Evolutionary conservation across 2,797 vertebrate species (phyloP).

Genomic region (Gobio occitaniae): DNA sequence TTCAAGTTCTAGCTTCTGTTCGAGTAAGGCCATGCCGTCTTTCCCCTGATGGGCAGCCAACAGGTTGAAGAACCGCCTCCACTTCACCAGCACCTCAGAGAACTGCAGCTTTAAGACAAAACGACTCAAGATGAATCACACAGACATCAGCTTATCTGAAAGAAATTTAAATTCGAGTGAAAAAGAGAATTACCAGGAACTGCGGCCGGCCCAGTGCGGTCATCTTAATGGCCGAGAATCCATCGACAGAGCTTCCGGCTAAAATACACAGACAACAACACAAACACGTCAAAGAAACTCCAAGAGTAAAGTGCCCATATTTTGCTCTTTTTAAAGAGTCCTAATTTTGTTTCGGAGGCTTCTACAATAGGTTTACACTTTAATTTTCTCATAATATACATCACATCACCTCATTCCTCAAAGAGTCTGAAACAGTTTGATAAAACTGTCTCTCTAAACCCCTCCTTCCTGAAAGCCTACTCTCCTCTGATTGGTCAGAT

Average conservation of each 20-base stretch:
- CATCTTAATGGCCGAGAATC: slow-evolving; percentile 94
- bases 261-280: slow-evolving; percentile 36
- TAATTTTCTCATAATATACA: not conserved
- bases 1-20: slow-evolving; percentile 86
- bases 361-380: not conserved
- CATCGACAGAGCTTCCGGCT: slow-evolving; percentile 87
- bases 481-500: not conserved
- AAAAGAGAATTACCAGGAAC: slow-evolving; percentile 87
- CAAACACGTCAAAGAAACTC: not conserved
- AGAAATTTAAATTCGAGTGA: not conserved
- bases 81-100: slow-evolving; percentile 92
- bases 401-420: not conserved
- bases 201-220: slow-evolving; percentile 92
- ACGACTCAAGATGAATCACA: not conserved
- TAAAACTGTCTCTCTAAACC: too few relatives aligned
- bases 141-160: not conserved
- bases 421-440: not conserved
- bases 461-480: too few relatives aligned
- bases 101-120: slow-evolving; percentile 84
- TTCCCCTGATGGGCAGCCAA: slow-evolving; percentile 89
- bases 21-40: slow-evolving; percentile 78
- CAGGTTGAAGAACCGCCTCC: slow-evolving; percentile 87
- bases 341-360: not conserved
- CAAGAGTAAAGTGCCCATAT: not conserved
- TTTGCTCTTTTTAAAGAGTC: not conserved